phyloP scores from a whole-genome alignment of 1,140 invertebrate genomes.

The Listronotus bonariensis region DNA sequence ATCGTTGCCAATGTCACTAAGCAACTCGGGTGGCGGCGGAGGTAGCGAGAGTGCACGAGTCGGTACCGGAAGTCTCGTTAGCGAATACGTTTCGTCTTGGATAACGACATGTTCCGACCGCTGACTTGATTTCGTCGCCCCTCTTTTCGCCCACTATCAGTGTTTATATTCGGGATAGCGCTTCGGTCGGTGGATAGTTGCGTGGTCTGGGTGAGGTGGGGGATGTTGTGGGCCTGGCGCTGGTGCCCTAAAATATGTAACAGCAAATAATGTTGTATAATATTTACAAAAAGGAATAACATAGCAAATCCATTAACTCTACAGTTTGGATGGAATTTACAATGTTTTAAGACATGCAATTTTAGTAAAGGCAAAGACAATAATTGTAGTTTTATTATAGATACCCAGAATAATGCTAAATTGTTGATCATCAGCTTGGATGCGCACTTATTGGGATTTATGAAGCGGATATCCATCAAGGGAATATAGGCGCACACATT shows the following conservation, averaged over 20 bases:
- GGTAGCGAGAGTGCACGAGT: constrained; percentile 31
- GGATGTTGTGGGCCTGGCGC: constrained; percentile 45
- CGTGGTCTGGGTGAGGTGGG: constrained; percentile 52
- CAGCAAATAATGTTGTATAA: too few species aligned
- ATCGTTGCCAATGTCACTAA: constrained; percentile 4
- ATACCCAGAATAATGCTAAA: too few species aligned
- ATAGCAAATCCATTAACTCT: too few species aligned
- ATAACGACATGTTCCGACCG: constrained; percentile 1
- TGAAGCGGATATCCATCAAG: too few species aligned
- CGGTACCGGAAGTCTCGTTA: constrained; percentile 25
- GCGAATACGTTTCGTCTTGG: constrained; percentile 25
- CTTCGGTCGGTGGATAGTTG: constrained; percentile 57
- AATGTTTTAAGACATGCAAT: too few species aligned
- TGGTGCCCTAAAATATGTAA: constrained; percentile 37
- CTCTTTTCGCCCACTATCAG: constrained; percentile 59
- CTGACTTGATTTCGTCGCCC: constrained; percentile 19
- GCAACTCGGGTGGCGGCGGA: constrained; percentile 21
- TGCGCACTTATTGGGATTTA: too few species aligned
- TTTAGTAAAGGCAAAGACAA: too few species aligned
- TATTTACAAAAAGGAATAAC: too few species aligned
- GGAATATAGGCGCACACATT: too few species aligned
- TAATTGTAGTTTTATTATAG: too few species aligned
- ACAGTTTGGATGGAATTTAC: too few species aligned
- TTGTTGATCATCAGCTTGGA: too few species aligned
- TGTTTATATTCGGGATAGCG: constrained; percentile 67